Percentiles rank a stretch among this genome's conserved stretches.
phyloP scores from a whole-genome alignment of 2,113 vertebrate species.

The Callopanchax toddi region DNA sequence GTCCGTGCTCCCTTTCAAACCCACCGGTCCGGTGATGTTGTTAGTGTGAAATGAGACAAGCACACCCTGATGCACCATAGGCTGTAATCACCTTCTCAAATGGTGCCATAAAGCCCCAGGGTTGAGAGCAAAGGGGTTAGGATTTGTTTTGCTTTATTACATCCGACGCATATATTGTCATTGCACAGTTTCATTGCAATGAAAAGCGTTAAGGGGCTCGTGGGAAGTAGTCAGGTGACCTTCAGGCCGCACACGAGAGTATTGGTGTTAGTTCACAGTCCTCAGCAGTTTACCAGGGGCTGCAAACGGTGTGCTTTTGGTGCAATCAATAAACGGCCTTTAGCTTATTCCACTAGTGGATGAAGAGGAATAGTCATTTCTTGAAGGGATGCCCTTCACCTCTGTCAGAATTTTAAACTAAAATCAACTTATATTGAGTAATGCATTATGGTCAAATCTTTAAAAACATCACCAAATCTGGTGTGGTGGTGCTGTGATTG shows the following conservation, averaged over 20 bases:
- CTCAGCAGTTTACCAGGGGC: not conserved
- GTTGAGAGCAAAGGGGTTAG: not conserved
- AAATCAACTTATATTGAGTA: too few species aligned
- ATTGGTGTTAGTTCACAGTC: not conserved
- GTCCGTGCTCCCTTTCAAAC: constrained; percentile 34
- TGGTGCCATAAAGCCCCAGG: constrained; percentile 17
- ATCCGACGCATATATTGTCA: constrained; percentile 27
- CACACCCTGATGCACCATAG: constrained; percentile 49
- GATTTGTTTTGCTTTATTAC: constrained; percentile 53
- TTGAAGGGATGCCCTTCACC: too few species aligned
- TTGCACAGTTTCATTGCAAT: constrained; percentile 36
- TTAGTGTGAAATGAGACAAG: constrained; percentile 35
- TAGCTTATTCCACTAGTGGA: not conserved
- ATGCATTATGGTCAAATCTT: too few species aligned
- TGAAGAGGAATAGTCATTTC: not conserved
- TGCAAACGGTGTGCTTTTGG: not conserved
- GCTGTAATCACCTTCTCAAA: constrained; percentile 56
- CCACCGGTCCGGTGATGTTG: constrained; percentile 38
- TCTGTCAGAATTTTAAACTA: too few species aligned
- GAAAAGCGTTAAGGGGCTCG: constrained; percentile 33
- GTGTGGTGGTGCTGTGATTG: too few species aligned
- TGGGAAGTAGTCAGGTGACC: constrained; percentile 30
- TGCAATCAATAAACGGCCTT: not conserved
- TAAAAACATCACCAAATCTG: too few species aligned
- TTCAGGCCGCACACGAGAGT: constrained; percentile 12